Evolutionary conservation across 2,888 invertebrate species (phyloP).

Genomic region (Junonia oenone): DNA sequence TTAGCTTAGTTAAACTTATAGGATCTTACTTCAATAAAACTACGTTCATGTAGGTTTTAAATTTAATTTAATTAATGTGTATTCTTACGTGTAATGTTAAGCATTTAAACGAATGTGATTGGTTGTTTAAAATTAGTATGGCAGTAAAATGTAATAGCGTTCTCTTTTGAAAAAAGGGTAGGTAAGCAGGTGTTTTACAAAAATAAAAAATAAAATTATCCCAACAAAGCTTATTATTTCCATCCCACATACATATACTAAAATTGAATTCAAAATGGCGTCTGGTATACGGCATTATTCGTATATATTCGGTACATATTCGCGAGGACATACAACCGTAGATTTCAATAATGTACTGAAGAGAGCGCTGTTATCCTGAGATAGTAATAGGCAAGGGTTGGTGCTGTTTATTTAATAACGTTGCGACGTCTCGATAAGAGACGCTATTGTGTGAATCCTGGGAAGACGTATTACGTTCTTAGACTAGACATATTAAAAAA

Average conservation of each 20-base stretch:
- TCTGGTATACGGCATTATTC: conserved; percentile 6
- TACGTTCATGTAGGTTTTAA: too few species aligned
- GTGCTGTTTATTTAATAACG: conserved; percentile 70
- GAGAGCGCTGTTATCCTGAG: conserved; percentile 42
- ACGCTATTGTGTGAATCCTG: conserved; percentile 51
- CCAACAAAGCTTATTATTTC: too few species aligned
- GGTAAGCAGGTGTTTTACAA: too few species aligned
- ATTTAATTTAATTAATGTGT: too few species aligned
- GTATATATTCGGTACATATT: conserved; percentile 11
- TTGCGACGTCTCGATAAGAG: conserved; percentile 62
- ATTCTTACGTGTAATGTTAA: too few species aligned
- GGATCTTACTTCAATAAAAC: not conserved
- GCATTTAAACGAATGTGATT: too few species aligned
- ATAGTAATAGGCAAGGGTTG: conserved; percentile 46
- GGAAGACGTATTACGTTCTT: conserved; percentile 30
- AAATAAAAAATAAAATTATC: too few species aligned
- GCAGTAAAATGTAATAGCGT: too few species aligned
- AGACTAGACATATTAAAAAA: conserved; percentile 22
- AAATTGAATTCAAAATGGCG: conserved; percentile 11
- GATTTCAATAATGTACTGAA: conserved; percentile 50
- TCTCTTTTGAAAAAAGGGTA: too few species aligned
- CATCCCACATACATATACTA: too few species aligned
- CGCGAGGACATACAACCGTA: conserved; percentile 27
- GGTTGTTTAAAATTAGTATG: too few species aligned
- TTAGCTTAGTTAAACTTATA: not conserved